Base-by-base conservation (phyloP, 1,140 invertebrate genomes). In the Hyphantria cunea region DNA sequence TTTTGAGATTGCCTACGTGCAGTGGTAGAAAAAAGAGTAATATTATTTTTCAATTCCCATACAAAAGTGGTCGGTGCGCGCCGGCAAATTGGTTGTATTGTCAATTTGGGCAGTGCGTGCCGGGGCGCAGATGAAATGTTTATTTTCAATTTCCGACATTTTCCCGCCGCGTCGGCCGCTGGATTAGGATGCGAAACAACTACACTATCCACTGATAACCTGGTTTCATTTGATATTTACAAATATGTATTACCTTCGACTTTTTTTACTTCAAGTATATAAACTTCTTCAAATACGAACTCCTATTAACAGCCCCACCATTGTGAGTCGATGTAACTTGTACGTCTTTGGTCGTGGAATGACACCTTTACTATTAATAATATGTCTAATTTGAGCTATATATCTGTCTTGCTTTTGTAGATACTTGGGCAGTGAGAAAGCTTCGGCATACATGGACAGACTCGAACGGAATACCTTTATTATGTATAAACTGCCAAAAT, bases 71-170 rank as follows among this genome's bases (percentile, higher is more conserved):
- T 87, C 85, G 83, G 82, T 70, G 79, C 70, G 83, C 79, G 76
- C 78, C 83, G 78, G 71, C 82, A 89, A 90, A 90, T 89, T 90
- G 87, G 86, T 90, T 87, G 87, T 90, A 90, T 90, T 87, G 86
- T 89, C 86, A 90, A 89, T 90, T 90, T 89, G 87, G 87, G 84
- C 87, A 90, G 87, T 90, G 86, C 86, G 86, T 89, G 86, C 82
- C 84, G 81, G 78, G 72, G 86, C 81, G 82, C 81, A 86, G 86
- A 86, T 87, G 84, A 84, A 90, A 90, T 90, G 88, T 90, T 90
- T 90, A 89, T 90, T 89, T 90, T 90, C 88, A 89, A 90, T 90
- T 90, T 89, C 86, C 81, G 82, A 71, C 84, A 86, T 85, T 90
- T 86, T 81, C 82, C 82, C 78, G 76, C 75, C 74, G 76, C 80